These are phyloP conservation scores for Phalacrocorax brasilianus DNA, from an alignment of 2,113 vertebrate genomes.

Conservation along the genomic window DNA sequence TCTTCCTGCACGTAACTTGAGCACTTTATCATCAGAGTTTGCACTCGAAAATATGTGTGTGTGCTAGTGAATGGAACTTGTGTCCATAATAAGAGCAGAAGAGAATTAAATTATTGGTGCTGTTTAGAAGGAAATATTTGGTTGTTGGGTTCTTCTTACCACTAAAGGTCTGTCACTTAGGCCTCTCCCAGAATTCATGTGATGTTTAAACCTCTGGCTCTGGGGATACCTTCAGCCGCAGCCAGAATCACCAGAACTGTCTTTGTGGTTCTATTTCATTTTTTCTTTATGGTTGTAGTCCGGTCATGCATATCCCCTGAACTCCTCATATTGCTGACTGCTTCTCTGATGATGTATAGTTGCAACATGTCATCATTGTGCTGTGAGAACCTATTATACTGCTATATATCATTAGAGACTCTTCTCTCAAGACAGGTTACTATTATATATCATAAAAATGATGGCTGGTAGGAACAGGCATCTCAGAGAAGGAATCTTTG, in stretches of 20 bases:
- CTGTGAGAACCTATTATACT: constrained; percentile 26
- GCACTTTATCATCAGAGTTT: background rate
- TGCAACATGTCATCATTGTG: constrained; percentile 6
- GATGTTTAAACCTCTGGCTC: background rate
- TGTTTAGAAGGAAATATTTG: background rate
- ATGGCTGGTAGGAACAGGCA: background rate
- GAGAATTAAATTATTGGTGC: background rate
- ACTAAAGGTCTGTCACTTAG: background rate
- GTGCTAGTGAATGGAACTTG: background rate
- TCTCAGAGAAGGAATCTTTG: constrained; percentile 15
- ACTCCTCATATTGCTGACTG: constrained; percentile 27
- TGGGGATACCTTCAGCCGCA: background rate
- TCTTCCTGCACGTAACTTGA: background rate
- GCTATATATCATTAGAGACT: constrained; percentile 40
- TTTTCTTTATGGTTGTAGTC: background rate
- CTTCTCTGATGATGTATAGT: constrained; percentile 32
- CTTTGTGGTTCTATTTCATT: background rate
- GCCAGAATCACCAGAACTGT: background rate
- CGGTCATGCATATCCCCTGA: constrained; percentile 3
- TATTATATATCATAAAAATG: constrained; percentile 64
- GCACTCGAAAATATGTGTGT: rapidly evolving
- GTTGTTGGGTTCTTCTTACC: background rate
- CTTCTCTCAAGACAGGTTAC: constrained; percentile 42
- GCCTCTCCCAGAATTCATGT: background rate
- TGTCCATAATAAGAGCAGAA: background rate